A percentile compares a stretch with the other conserved stretches of the same genome.
These are phyloP conservation scores for Eilema griseolum DNA, from an alignment of 2,888 invertebrate species.

Conservation along the genomic window DNA sequence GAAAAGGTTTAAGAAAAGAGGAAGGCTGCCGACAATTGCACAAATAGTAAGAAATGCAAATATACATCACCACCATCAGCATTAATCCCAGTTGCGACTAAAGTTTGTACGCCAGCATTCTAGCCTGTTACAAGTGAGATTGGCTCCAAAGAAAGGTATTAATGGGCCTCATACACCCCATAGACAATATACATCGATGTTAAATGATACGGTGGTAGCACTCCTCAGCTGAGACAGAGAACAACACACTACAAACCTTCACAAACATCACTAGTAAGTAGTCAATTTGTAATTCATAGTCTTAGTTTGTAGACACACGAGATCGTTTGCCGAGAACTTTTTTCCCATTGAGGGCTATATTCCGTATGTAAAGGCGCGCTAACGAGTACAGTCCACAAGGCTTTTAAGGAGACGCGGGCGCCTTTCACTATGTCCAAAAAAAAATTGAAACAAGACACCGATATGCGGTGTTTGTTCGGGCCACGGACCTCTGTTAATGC, in stretches of 20 bases:
- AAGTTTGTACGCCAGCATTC: too few relatives aligned
- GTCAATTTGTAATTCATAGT: conserved; percentile 38
- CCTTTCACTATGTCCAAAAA: conserved; percentile 79
- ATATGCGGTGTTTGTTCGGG: conserved; percentile 72
- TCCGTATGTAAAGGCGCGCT: conserved; percentile 69
- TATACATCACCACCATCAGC: not conserved
- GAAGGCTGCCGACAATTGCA: not conserved
- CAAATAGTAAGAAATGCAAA: too few relatives aligned
- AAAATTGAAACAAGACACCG: conserved; percentile 80
- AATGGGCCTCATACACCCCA: too few relatives aligned
- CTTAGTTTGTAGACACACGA: conserved; percentile 30
- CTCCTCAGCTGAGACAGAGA: not conserved
- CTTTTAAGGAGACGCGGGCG: conserved; percentile 80
- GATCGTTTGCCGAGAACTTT: conserved; percentile 41
- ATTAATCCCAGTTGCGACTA: not conserved
- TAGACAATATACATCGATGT: not conserved
- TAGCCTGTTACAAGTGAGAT: too few relatives aligned
- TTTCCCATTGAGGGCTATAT: conserved; percentile 67
- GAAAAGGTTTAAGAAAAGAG: not conserved
- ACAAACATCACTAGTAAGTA: not conserved
- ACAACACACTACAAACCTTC: not conserved
- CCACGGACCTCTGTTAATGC: conserved; percentile 75
- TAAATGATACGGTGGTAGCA: not conserved
- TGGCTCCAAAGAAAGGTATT: too few relatives aligned
- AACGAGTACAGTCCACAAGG: conserved; percentile 79